phyloP scores from a whole-genome alignment of 2,113 vertebrate genomes.

The Numenius arquata region DNA sequence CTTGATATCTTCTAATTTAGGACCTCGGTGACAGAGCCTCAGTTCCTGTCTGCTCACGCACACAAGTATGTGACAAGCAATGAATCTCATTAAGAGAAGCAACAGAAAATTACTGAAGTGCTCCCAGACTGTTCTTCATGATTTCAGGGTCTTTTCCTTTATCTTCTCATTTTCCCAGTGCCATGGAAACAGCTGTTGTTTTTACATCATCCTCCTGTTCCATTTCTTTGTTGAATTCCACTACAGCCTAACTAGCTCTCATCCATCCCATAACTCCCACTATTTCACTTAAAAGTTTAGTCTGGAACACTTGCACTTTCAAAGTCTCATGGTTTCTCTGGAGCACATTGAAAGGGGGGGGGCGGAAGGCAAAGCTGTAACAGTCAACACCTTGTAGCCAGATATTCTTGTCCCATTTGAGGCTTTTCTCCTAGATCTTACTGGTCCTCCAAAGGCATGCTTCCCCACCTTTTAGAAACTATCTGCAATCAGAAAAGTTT shows the following conservation, averaged over 20 bases:
- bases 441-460: background rate
- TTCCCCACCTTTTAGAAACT: background rate
- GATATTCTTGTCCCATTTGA: background rate
- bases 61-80: background rate
- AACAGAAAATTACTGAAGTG: background rate
- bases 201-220: background rate
- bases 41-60: background rate
- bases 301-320: background rate
- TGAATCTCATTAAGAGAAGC: background rate
- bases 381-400: background rate
- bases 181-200: background rate
- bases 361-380: accelerated
- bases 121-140: background rate
- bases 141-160: background rate
- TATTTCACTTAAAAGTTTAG: background rate
- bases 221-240: background rate
- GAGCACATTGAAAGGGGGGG: too few relatives aligned
- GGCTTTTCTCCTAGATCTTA: background rate
- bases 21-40: background rate
- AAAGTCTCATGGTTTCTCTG: background rate
- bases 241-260: background rate
- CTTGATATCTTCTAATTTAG: background rate
- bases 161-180: background rate
- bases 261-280: background rate
- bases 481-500: background rate